Evolutionary conservation across 2,797 vertebrate genomes (phyloP), one percentile per base, ranked within the genome.

Genomic region (Lithobates pipiens): DNA sequence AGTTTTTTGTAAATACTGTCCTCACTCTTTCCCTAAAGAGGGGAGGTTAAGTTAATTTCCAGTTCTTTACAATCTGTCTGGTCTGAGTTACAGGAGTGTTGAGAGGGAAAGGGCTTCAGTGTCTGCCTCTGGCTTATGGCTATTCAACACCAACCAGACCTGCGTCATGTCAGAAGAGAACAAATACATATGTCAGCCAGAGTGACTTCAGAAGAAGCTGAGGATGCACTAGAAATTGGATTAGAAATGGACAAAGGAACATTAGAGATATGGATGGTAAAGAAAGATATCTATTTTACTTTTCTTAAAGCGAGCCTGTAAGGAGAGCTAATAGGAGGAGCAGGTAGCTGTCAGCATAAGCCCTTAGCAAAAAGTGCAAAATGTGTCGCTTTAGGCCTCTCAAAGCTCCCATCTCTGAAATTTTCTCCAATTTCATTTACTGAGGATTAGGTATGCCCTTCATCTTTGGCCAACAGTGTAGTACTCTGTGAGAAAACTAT

Each of bases 21-120:
- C 16, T 73, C 50, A 72, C 76, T 72, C 50, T 77, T 39, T 57
- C 69, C 21, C 39, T 67, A 67, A 63, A 74, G 50, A 57, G 34
- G 34, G 54, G 32, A 82, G 54, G 50, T 82, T 91, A 88, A 92
- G 93, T 93, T 94, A 92, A 94, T 95, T 94, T 91, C 89, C 86
- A 91, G 89, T 94, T 95, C 93, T 92, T 90, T 89, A 91, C 92
- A 88, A 94, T 95, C 93, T 95, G 93, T 95, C 94, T 95, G 91
- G 89, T 65, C 91, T 88, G 89, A 92, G 89, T 86, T 90, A 91
- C 91, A 91, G 89, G 91, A 94, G 94, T 96, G 95, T 95, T 95
- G 95, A 96, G 94, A 94, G 93, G 94, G 93, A 93, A 93, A 93
- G 92, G 91, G 92, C 93, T 95, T 94, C 93, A 92, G 93, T 94